Conservation (phyloP, 2,797 vertebrate species). For the Chelon auratus region DNA sequence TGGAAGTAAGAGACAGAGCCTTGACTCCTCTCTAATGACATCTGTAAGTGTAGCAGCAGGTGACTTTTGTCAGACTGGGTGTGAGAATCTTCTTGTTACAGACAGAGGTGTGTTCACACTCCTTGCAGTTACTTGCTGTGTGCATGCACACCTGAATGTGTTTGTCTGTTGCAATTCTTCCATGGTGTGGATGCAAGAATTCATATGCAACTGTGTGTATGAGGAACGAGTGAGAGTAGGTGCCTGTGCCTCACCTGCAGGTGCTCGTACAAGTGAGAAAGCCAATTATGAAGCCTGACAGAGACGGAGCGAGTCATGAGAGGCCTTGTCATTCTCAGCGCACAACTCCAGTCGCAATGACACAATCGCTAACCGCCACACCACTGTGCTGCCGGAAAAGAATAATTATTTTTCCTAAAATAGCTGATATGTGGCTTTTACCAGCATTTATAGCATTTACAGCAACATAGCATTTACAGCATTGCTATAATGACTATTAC, state of each 20-base stretch:
- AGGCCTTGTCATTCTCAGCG: conserved; percentile 2
- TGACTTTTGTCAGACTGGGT: conserved; percentile 47
- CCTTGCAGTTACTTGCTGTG: not conserved
- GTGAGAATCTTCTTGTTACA: conserved; percentile 40
- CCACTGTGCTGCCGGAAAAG: too few relatives aligned
- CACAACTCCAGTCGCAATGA: not conserved
- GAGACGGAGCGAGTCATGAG: conserved; percentile 26
- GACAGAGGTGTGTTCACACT: conserved; percentile 54
- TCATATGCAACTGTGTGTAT: not conserved
- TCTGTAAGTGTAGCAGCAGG: conserved; percentile 33
- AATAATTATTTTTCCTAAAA: too few relatives aligned
- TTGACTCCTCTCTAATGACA: conserved; percentile 27
- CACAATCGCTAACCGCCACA: not conserved
- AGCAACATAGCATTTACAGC: too few relatives aligned
- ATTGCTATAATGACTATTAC: too few relatives aligned
- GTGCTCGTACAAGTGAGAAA: conserved; percentile 55
- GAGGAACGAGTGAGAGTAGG: not conserved
- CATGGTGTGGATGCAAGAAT: not conserved
- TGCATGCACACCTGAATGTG: not conserved
- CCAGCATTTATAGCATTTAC: too few relatives aligned
- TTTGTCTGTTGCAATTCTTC: conserved; percentile 15
- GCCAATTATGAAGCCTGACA: conserved; percentile 61
- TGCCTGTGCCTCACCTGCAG: conserved; percentile 33
- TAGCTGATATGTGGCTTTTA: too few relatives aligned
- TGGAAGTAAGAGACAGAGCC: conserved; percentile 1